Conservation (phyloP, 64 coral and sea anemone genomes). For the Hydrozoanthus tunicans region DNA sequence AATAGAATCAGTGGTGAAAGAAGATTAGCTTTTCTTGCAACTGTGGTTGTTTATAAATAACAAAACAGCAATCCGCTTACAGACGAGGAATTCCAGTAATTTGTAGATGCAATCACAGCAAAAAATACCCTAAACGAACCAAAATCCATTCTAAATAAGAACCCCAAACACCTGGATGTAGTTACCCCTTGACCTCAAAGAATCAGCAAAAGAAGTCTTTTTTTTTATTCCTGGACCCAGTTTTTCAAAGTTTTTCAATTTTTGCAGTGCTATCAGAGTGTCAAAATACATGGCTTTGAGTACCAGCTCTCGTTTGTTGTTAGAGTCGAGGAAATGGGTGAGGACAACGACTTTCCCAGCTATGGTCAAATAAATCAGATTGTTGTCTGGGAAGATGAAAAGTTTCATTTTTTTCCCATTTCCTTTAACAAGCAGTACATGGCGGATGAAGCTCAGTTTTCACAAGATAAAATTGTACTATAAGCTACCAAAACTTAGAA, state of each 20-base stretch:
- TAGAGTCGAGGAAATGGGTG: slow-evolving; percentile 22
- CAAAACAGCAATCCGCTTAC: too few relatives aligned
- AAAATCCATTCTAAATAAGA: too few relatives aligned
- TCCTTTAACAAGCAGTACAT: slow-evolving; percentile 25
- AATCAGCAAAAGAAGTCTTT: too few relatives aligned
- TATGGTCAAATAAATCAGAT: slow-evolving; percentile 20
- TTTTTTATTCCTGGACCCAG: too few relatives aligned
- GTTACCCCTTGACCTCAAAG: too few relatives aligned
- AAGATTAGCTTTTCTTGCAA: too few relatives aligned
- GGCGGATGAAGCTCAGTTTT: slow-evolving; percentile 11
- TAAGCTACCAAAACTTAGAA: not conserved
- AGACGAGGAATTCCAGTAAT: too few relatives aligned
- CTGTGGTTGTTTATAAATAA: too few relatives aligned
- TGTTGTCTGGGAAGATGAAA: slow-evolving; percentile 45
- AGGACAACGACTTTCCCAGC: not conserved
- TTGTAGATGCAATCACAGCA: too few relatives aligned
- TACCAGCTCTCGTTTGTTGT: slow-evolving; percentile 44
- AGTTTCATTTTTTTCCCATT: slow-evolving; percentile 12
- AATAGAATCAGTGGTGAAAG: too few relatives aligned
- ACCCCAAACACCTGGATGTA: too few relatives aligned
- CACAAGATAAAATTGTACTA: not conserved
- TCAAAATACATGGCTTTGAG: slow-evolving; percentile 55
- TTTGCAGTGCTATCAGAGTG: slow-evolving; percentile 34
- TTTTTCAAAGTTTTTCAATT: not conserved
- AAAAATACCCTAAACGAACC: too few relatives aligned